Conservation (phyloP, 2,888 invertebrate genomes). For the Plagiodera versicolora region DNA sequence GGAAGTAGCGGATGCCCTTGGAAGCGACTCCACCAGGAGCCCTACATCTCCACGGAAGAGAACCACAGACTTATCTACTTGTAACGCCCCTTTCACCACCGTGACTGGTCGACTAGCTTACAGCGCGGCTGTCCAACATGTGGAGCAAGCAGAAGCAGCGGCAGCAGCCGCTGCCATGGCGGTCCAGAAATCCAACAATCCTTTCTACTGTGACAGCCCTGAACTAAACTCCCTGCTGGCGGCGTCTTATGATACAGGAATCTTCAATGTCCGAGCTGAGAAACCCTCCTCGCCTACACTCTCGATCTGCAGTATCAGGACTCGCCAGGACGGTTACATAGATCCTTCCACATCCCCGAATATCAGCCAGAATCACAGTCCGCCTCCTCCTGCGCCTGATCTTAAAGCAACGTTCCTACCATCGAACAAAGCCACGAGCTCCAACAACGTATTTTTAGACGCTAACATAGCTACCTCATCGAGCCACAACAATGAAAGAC, state of each 20-base stretch:
- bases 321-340: constrained; percentile 65
- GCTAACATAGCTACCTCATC: constrained; percentile 48
- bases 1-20: constrained; percentile 64
- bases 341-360: constrained; percentile 44
- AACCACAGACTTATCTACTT: constrained; percentile 59
- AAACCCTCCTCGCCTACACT: constrained; percentile 65
- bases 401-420: constrained; percentile 57
- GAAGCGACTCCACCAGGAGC: constrained; percentile 53
- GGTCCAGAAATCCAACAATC: constrained; percentile 50
- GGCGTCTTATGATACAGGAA: constrained; percentile 57
- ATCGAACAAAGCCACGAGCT: constrained; percentile 35
- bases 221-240: constrained; percentile 57
- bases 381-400: constrained; percentile 80
- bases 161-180: constrained; percentile 41
- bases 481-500: constrained; percentile 55
- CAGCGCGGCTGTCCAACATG: constrained; percentile 68
- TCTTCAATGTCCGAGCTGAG: constrained; percentile 56
- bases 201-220: constrained; percentile 52
- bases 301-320: constrained; percentile 67
- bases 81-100: constrained; percentile 66
- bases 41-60: constrained; percentile 63
- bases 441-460: constrained; percentile 55
- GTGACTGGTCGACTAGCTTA: constrained; percentile 68
- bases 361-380: constrained; percentile 55
- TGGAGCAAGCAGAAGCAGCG: constrained; percentile 58